Base-by-base conservation (phyloP, 2,888 invertebrate species). In the Pheosia tremula region DNA sequence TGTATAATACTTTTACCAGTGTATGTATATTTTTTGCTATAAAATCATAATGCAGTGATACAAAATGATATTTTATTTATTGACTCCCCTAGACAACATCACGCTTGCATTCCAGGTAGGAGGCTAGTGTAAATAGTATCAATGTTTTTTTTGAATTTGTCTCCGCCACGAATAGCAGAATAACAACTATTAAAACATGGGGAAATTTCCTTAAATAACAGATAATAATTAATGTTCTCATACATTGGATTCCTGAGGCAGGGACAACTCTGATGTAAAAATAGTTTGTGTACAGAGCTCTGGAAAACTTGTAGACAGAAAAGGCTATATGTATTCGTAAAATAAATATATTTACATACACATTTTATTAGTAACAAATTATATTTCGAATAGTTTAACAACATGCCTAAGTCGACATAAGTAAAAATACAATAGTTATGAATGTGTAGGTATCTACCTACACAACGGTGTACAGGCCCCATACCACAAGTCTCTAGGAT, bases 21-120 rank as follows among this genome's bases (percentile, higher is more conserved):
- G 86, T 90, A 88, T 93, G 90, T 92, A 92, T 92, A 90, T 92
- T 93, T 89, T 90, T 91, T 92, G 90, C 87, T 92, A 93, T 93
- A 93, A 93, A 93, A 92, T 86, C 87, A 89, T 91, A 88, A 93
- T 91, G 91, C 92, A 91, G 91, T 91, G 86, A 87, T 79, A 47
- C 47, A 11, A 4, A 72, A 77, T 76, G 83, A 68, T 82, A 82
- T 93, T 92, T 91, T 74, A 88, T 91, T 92, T 86, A 62, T 61
- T 68, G 2, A 47, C 6, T 47, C 47, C n/a, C n/a, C 41, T 70
- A 57, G 58, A 59, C 66, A 69, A 67, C 67, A 69, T 72, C 70
- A 49, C 24, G 24, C 24, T 2, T 24, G 24, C 2, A 24, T 24
- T 24, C 24, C 24, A 24, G 24, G 24, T 0, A 24, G 0, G 24